Conservation (phyloP, 1,140 invertebrate genomes). For the Dinothrombium tinctorium region DNA sequence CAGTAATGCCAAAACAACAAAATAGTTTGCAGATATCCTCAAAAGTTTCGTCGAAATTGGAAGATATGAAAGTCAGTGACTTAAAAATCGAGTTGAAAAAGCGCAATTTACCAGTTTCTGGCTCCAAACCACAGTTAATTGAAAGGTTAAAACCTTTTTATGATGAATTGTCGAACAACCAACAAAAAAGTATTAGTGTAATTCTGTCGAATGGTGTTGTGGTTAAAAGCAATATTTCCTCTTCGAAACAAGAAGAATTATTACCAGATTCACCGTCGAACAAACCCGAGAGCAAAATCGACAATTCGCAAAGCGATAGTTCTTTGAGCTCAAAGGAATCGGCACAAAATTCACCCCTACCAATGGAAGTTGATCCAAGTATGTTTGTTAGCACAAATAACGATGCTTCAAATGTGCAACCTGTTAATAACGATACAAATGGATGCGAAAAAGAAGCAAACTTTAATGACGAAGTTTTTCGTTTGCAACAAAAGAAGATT, state of each 20-base stretch:
- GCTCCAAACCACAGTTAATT: slow-evolving; percentile 80
- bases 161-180: slow-evolving; percentile 10
- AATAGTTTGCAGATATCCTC: neutral
- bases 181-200: neutral
- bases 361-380: neutral
- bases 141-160: slow-evolving; percentile 63
- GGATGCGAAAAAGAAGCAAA: too few species aligned
- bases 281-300: neutral
- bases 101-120: slow-evolving; percentile 76
- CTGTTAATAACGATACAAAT: too few species aligned
- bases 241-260: neutral
- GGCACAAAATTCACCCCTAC: neutral
- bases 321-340: neutral
- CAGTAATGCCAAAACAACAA: neutral
- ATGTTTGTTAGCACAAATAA: neutral
- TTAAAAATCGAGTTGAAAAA: slow-evolving; percentile 75
- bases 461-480: too few species aligned
- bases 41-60: slow-evolving; percentile 38
- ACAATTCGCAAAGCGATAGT: neutral
- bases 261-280: too few species aligned
- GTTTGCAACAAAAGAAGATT: slow-evolving; percentile 64
- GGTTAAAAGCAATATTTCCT: neutral
- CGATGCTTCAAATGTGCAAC: neutral
- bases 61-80: slow-evolving; percentile 91
- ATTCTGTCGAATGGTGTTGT: neutral